These are phyloP conservation scores for Sarcoramphus papa DNA, from an alignment of 2,797 vertebrate genomes.

Conservation along the genomic window DNA sequence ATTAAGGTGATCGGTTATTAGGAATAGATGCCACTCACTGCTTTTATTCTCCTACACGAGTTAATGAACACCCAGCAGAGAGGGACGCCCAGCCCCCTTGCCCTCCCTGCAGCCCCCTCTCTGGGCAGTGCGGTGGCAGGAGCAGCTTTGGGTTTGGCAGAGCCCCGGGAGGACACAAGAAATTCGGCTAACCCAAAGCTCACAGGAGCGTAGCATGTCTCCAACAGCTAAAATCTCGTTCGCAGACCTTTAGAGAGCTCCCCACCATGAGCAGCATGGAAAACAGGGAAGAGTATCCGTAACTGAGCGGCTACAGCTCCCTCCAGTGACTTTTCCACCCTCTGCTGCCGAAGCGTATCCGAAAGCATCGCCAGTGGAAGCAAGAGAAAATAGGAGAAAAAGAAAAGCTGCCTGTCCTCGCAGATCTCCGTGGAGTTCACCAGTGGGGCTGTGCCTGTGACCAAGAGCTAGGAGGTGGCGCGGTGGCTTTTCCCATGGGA, in stretches of 20 bases:
- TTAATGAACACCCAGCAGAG: rapidly evolving
- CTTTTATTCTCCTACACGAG: rapidly evolving
- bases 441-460: rapidly evolving
- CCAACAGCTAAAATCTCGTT: not conserved
- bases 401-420: not conserved
- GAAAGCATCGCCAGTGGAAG: rapidly evolving
- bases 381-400: not conserved
- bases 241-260: not conserved
- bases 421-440: rapidly evolving
- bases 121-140: rapidly evolving
- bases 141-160: not conserved
- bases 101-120: rapidly evolving
- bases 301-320: not conserved
- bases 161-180: not conserved
- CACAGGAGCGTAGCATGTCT: rapidly evolving
- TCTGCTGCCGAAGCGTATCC: rapidly evolving
- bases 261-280: rapidly evolving
- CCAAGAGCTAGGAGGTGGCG: not conserved
- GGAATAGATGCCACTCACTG: not conserved
- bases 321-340: not conserved
- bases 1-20: not conserved
- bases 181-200: not conserved
- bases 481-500: not conserved
- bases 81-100: no score
- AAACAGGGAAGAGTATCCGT: not conserved